Conservation (phyloP, 2,113 vertebrate genomes). For the Tichodroma muraria region DNA sequence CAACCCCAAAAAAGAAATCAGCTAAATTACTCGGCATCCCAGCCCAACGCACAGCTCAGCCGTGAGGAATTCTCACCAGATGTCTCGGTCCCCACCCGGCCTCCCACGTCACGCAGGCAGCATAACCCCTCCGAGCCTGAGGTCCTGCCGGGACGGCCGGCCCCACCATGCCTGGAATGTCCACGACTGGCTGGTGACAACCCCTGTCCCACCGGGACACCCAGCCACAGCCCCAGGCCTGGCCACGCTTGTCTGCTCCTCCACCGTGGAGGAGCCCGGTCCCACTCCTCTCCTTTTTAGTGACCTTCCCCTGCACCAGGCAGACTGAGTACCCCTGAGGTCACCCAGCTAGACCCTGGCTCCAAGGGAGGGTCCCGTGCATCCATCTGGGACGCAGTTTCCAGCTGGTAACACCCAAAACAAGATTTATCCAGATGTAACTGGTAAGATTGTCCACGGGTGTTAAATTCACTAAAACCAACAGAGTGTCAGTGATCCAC, state of each 20-base stretch:
- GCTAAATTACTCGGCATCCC: constrained; percentile 63
- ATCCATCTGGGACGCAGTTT: background rate
- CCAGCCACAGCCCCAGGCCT: background rate
- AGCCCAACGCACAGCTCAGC: constrained; percentile 69
- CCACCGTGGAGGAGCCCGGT: background rate
- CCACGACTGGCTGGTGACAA: background rate
- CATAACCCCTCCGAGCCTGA: constrained; percentile 6
- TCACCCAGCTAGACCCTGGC: background rate
- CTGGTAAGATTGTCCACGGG: fast-evolving
- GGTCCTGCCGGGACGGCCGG: fast-evolving
- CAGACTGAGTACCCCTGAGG: background rate
- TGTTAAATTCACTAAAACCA: background rate
- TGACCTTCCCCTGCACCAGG: background rate
- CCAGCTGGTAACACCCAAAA: background rate
- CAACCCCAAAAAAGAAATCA: constrained; percentile 61
- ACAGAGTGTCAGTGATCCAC: background rate
- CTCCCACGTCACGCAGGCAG: constrained; percentile 50
- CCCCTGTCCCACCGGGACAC: background rate
- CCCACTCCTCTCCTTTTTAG: fast-evolving
- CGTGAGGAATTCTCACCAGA: constrained; percentile 68
- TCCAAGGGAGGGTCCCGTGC: background rate
- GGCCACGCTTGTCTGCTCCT: fast-evolving
- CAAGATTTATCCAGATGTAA: fast-evolving
- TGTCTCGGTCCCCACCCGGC: constrained; percentile 58
- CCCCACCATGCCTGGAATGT: fast-evolving